phyloP scores from a whole-genome alignment of 1,140 invertebrate genomes.

The Drusus annulatus region DNA sequence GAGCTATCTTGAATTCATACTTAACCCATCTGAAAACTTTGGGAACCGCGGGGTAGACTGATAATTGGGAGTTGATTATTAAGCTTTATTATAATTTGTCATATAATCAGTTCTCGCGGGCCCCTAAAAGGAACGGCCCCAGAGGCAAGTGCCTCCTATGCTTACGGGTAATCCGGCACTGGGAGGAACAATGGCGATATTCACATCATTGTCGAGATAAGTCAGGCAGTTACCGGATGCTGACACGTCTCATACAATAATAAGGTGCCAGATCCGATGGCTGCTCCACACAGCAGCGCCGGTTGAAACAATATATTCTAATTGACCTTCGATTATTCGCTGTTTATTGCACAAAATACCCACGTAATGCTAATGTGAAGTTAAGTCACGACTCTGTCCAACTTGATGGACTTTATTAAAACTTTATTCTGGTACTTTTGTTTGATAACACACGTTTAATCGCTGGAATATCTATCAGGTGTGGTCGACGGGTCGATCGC shows the following conservation, averaged over 20 bases:
- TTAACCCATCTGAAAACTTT: too few relatives aligned
- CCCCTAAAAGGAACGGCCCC: too few relatives aligned
- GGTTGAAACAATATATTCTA: neutral
- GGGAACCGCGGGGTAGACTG: too few relatives aligned
- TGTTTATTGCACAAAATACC: constrained; percentile 49
- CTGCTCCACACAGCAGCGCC: neutral
- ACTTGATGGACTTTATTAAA: constrained; percentile 12
- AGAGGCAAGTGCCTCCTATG: too few relatives aligned
- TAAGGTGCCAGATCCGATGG: neutral
- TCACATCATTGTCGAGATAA: neutral
- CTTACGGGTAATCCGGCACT: too few relatives aligned
- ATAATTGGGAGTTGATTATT: too few relatives aligned
- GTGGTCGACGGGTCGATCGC: neutral
- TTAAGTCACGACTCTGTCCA: constrained; percentile 20
- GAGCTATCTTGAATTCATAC: too few relatives aligned
- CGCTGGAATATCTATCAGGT: neutral
- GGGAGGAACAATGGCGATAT: too few relatives aligned
- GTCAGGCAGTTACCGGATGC: neutral
- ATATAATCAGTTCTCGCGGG: too few relatives aligned
- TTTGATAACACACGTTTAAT: neutral
- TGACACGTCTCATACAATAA: constrained; percentile 1
- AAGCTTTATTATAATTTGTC: too few relatives aligned
- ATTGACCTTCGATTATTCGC: constrained; percentile 55
- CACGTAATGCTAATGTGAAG: neutral
- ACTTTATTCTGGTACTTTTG: neutral